phyloP scores from a whole-genome alignment of 2,113 vertebrate species.

The Grus americana region DNA sequence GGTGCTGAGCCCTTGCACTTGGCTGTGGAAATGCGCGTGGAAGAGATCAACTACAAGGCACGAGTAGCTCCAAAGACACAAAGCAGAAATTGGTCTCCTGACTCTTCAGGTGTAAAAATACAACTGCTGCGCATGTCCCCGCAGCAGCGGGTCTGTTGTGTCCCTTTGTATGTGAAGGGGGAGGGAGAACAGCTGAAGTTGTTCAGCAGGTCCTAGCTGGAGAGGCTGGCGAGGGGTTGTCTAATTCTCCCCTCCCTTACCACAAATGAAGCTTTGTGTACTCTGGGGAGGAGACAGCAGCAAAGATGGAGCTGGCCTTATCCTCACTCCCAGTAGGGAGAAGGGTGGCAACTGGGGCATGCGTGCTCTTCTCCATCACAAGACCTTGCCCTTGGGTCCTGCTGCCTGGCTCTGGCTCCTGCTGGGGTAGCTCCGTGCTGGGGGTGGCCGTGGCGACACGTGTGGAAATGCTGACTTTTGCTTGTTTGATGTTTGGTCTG shows the following conservation, averaged over 20 bases:
- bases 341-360: fast-evolving
- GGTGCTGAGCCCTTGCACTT: background rate
- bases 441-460: too few relatives aligned
- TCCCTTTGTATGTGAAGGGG: fast-evolving
- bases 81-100: background rate
- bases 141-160: background rate
- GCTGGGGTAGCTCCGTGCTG: background rate
- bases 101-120: background rate
- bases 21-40: background rate
- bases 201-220: background rate
- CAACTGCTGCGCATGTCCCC: background rate
- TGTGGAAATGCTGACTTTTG: fast-evolving
- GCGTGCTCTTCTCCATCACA: too few relatives aligned
- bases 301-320: background rate
- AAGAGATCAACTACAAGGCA: background rate
- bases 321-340: fast-evolving
- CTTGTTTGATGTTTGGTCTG: background rate
- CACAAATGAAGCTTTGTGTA: background rate
- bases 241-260: background rate
- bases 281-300: background rate
- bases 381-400: background rate
- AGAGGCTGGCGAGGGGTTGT: background rate
- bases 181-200: background rate
- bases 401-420: background rate
- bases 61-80: background rate